Evolutionary conservation across 2,113 vertebrate species (phyloP), one percentile per base, ranked within the genome.

Genomic region (Cavia porcellus): DNA sequence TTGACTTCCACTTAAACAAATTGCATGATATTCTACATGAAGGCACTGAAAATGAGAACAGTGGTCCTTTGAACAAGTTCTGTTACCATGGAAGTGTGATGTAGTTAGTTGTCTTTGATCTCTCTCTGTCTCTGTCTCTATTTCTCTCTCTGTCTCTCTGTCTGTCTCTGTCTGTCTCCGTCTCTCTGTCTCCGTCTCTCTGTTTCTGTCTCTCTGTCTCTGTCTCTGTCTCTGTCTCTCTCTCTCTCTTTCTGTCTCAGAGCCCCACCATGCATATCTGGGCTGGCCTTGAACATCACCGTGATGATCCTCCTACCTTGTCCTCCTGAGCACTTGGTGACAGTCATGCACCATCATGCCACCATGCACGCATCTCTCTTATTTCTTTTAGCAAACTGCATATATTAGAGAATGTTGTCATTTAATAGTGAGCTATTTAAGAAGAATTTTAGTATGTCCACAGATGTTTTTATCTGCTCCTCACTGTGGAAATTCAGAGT

Each of bases 361-460:
- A 42, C 35, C 66, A 70, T 0, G 20, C 70, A 42, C 4, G 50
- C 9, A 5, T 42, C 30, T 77, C 3, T 57, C 47, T 89, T 88
- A 66, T 59, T 89, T 92, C 25, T 96, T 74, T 72, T 64, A 84
- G 66, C 55, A 14, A 62, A 74, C 47, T 47, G 9, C 11, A 68
- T 55, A 91, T 84, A 30, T 86, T 68, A 62, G 38, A 94, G 92
- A 94, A 62, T 72, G 28, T 11, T 88, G 12, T 62, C 8, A 22
- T 52, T 81, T 28, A 84, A 28, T 19, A 72, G 10, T 84, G 14
- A 86, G 92, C 90, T 77, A 81, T 94, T 96, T 64, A 57, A 85
- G 6, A 6, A 68, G 20, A 96, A 66, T 92, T 72, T 94, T 86
- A 11, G 35, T 74, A 70, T 57, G 30, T 68, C 13, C 47, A 28